Evolutionary conservation across 1,140 invertebrate species (phyloP).

Genomic region (Cyphomyrmex costatus): DNA sequence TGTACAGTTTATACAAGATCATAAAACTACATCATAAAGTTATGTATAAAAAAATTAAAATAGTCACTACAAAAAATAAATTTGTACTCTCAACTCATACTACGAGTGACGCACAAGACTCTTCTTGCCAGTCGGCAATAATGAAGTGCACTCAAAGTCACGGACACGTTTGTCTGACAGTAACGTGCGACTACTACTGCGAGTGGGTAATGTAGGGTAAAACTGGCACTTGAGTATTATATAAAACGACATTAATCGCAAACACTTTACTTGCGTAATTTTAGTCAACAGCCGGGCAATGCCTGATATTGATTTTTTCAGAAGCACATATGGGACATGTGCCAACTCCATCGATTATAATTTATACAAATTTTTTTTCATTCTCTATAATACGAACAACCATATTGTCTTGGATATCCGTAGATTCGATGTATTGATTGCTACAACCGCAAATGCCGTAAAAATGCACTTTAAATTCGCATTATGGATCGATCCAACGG

Average conservation of each 20-base stretch:
- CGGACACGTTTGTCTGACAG: conserved; percentile 47
- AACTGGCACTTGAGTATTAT: not conserved
- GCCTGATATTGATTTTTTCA: conserved; percentile 21
- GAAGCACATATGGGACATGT: not conserved
- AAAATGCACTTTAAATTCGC: conserved; percentile 36
- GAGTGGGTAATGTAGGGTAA: not conserved
- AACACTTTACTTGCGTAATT: conserved; percentile 24
- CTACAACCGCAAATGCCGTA: not conserved
- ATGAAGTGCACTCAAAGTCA: conserved; percentile 52
- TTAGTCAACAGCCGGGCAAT: not conserved
- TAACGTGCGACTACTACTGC: conserved; percentile 20
- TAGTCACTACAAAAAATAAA: not conserved
- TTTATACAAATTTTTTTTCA: conserved; percentile 15
- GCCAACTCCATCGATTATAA: not conserved
- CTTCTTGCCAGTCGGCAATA: conserved; percentile 17
- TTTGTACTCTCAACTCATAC: conserved; percentile 11
- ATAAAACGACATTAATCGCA: conserved; percentile 30
- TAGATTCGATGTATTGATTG: not conserved
- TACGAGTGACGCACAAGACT: not conserved
- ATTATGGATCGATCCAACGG: conserved; percentile 28
- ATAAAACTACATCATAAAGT: too few species aligned
- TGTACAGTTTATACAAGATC: not conserved
- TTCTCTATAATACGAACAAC: not conserved
- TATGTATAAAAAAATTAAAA: not conserved
- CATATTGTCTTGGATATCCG: not conserved